Evolutionary conservation across 2,797 vertebrate species (phyloP).

Genomic region (Muscicapa comitata): DNA sequence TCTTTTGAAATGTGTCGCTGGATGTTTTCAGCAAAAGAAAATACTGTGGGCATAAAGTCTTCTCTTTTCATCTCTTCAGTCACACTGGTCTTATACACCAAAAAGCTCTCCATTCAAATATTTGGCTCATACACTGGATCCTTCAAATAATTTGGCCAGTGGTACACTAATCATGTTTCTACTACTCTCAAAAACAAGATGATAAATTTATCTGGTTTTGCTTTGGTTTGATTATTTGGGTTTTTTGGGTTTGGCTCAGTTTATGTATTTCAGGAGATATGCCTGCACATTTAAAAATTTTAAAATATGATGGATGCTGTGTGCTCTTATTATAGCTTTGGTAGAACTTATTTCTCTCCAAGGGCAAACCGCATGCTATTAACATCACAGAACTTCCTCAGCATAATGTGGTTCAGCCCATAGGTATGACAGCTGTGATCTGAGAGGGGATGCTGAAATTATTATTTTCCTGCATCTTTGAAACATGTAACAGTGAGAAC

Average conservation of each 20-base stretch:
- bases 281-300: neutral
- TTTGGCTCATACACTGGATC: neutral
- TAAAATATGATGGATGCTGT: neutral
- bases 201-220: neutral
- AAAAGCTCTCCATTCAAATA: neutral
- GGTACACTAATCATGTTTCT: neutral
- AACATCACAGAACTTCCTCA: neutral
- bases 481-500: neutral
- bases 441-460: neutral
- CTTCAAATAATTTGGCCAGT: neutral
- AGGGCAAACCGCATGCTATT: neutral
- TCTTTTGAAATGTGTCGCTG: neutral
- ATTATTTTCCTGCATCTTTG: neutral
- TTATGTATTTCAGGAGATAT: neutral
- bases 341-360: neutral
- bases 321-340: neutral
- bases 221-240: neutral
- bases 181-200: neutral
- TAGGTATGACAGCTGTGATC: neutral
- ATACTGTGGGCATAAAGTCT: neutral
- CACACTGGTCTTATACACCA: neutral
- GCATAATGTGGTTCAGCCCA: neutral
- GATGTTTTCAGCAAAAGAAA: neutral
- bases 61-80: neutral
- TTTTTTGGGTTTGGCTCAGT: neutral